Percentiles rank a stretch among this genome's conserved stretches.
Evolutionary conservation across 2,888 invertebrate species (phyloP).

Genomic region (Junonia oenone): DNA sequence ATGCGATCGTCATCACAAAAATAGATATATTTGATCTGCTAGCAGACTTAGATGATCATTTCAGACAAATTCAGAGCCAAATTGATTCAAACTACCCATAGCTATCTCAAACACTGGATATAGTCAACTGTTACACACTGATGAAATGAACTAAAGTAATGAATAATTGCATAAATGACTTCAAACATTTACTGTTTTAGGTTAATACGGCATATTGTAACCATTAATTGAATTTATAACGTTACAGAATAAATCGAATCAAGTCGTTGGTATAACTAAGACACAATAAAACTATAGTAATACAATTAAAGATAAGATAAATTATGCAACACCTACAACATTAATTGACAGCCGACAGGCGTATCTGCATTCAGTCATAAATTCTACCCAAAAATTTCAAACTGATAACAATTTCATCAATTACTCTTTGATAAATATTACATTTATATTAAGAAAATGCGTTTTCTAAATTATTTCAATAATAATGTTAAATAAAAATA

Average conservation of each 20-base stretch:
- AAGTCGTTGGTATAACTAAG: too few relatives aligned
- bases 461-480: too few relatives aligned
- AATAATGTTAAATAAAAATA: background rate
- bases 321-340: background rate
- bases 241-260: background rate
- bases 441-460: too few relatives aligned
- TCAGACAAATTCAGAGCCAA: background rate
- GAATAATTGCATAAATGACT: background rate
- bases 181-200: background rate
- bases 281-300: background rate
- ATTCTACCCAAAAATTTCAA: too few relatives aligned
- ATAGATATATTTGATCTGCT: conserved; percentile 37
- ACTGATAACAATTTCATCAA: too few relatives aligned
- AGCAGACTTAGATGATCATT: conserved; percentile 12
- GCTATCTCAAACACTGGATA: background rate
- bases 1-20: conserved; percentile 41
- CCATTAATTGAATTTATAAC: background rate
- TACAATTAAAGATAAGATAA: background rate
- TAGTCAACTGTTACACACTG: background rate
- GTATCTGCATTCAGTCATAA: background rate
- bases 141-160: background rate
- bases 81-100: background rate
- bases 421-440: too few relatives aligned
- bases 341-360: background rate
- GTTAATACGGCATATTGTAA: background rate